Base-by-base conservation (phyloP, 2,113 vertebrate genomes). In the Lycaon pictus region DNA sequence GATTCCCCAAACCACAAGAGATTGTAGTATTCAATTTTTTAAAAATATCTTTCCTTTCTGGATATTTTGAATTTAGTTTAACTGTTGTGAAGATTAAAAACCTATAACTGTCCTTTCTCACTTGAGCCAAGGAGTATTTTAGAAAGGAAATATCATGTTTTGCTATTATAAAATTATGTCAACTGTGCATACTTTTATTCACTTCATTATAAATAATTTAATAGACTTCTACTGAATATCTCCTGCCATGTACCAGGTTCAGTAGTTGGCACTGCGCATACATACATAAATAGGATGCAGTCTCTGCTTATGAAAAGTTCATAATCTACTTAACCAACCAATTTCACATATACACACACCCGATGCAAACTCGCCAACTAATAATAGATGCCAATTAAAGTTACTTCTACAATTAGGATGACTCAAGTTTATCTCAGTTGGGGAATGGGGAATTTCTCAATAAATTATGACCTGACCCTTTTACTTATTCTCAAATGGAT, bases 381-480 rank as follows among this genome's bases (percentile, higher is more conserved):
- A 93, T 53, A 95, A 74, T 86, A 89, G 43, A 93, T 91, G 56
- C 29, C 81, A 88, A 58, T 3, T 82, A 69, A 97, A 96, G 56
- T 65, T 91, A 27, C 63, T 83, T 94, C 43, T 87, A 79, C 29
- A 96, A 51, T 82, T 86, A 95, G 69, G 32, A 87, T 35, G 74
- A 85, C 76, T 65, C 65, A 81, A 92, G 51, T 85, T 95, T 16
- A 86, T 88, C 85, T 92, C 72, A 58, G 69, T 87, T 71, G 63
- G 53, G 56, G 43, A 90, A 89, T 92, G 9, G 62, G 19, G 89
- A 96, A 95, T 96, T 84, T 96, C 83, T 97, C 90, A 92, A 92
- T 94, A 97, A 96, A 96, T 96, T 96, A 95, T 95, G 80, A 96
- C 60, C 77, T 93, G 79, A 86, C 48, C 62, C 84, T 97, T 94